Evolutionary conservation across 2,888 invertebrate genomes (phyloP).

Genomic region (Leuctra nigra): DNA sequence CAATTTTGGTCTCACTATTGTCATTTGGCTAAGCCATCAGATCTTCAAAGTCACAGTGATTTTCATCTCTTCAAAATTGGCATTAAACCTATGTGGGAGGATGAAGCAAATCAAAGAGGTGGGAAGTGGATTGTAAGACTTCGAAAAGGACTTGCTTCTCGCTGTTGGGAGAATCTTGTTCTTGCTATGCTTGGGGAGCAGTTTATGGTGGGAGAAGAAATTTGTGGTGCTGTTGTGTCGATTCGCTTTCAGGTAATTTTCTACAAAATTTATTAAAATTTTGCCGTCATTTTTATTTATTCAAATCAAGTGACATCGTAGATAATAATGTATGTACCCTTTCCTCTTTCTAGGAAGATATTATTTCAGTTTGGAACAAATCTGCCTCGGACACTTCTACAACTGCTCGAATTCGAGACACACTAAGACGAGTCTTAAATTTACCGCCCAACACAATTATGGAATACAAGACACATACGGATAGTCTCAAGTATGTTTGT

Average conservation of each 20-base stretch:
- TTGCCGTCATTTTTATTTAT: background rate
- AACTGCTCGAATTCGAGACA: conserved; percentile 89
- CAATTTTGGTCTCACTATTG: conserved; percentile 97
- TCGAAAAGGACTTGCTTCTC: conserved; percentile 87
- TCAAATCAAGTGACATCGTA: no score
- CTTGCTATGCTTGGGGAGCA: conserved; percentile 98
- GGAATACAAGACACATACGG: conserved; percentile 86
- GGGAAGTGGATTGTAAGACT: conserved; percentile 97
- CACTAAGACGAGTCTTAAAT: conserved; percentile 88
- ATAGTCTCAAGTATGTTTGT: conserved; percentile 64
- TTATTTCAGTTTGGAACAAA: conserved; percentile 95
- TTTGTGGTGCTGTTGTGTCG: conserved; percentile 96
- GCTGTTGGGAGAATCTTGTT: conserved; percentile 98
- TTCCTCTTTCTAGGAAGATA: conserved; percentile 67
- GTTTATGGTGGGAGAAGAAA: conserved; percentile 97
- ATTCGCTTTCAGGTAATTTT: conserved; percentile 78
- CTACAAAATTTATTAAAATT: background rate
- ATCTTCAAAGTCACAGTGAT: conserved; percentile 86
- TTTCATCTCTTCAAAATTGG: conserved; percentile 97
- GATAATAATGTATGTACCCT: no score
- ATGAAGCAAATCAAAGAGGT: conserved; percentile 90
- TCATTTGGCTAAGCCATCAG: conserved; percentile 83
- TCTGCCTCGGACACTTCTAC: conserved; percentile 85
- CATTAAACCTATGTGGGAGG: conserved; percentile 99
- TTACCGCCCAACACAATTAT: conserved; percentile 86